Percentiles rank a stretch among this genome's conserved stretches.
Evolutionary conservation across 64 coral and sea anemone species (phyloP).

Genomic region (Montipora foliosa): DNA sequence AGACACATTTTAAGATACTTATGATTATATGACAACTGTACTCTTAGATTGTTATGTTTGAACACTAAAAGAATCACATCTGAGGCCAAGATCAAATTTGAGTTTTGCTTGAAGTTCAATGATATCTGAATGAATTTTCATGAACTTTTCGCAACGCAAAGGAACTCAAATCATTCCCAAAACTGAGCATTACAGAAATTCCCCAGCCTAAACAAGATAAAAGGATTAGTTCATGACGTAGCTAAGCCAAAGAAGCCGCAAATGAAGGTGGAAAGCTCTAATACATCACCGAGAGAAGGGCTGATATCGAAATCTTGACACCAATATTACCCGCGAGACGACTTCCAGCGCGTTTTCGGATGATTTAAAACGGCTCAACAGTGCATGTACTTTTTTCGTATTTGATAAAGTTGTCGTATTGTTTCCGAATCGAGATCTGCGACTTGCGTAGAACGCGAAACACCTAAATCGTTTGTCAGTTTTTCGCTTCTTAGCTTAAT

Average conservation of each 20-base stretch:
- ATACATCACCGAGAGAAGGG: constrained; percentile 35
- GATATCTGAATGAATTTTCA: not conserved
- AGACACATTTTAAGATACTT: constrained; percentile 3
- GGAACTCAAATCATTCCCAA: not conserved
- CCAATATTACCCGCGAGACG: constrained; percentile 35
- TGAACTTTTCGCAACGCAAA: not conserved
- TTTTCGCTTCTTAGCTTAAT: constrained; percentile 50
- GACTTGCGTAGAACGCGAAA: constrained; percentile 25
- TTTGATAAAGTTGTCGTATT: not conserved
- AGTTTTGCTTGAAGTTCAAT: not conserved
- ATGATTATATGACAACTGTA: not conserved
- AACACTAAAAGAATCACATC: not conserved
- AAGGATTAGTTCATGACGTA: constrained; percentile 56
- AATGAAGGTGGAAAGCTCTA: constrained; percentile 36
- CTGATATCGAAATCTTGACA: constrained; percentile 54
- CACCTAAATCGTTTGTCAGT: constrained; percentile 33
- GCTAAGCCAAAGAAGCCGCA: constrained; percentile 39
- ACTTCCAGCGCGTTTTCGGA: constrained; percentile 3
- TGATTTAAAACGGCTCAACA: not conserved
- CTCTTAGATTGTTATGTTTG: not conserved
- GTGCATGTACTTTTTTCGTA: not conserved
- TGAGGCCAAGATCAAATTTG: not conserved
- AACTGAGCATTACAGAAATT: constrained; percentile 54
- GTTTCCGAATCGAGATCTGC: not conserved
- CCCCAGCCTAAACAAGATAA: constrained; percentile 54